Conservation (phyloP, 2,888 invertebrate species). For the Maniola hyperantus region DNA sequence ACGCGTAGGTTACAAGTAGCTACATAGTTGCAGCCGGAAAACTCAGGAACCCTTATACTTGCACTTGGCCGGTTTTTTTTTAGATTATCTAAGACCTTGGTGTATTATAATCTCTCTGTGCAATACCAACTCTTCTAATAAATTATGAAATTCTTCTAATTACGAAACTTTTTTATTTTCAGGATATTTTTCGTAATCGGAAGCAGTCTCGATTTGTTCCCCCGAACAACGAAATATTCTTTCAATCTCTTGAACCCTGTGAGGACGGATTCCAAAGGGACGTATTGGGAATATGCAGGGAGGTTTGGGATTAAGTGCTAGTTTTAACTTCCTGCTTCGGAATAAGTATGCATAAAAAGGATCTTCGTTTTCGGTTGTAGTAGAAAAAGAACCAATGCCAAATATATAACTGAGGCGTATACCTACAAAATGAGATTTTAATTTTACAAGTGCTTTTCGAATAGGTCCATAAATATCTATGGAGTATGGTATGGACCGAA, state of each 20-base stretch:
- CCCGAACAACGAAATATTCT: constrained; percentile 58
- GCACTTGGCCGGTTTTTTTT: too few relatives aligned
- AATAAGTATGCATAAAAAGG: background rate
- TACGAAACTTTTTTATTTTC: constrained; percentile 37
- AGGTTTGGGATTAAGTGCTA: constrained; percentile 65
- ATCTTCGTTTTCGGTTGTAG: background rate
- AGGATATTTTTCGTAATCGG: constrained; percentile 52
- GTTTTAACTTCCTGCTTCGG: background rate
- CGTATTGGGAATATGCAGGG: constrained; percentile 65
- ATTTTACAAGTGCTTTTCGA: too few relatives aligned
- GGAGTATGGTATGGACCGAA: too few relatives aligned
- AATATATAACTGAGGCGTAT: background rate
- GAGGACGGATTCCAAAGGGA: constrained; percentile 66
- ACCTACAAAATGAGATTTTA: too few relatives aligned
- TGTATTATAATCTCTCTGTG: too few relatives aligned
- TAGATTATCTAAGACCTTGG: too few relatives aligned
- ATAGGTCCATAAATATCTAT: too few relatives aligned
- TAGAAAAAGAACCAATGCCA: background rate
- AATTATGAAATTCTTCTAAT: too few relatives aligned
- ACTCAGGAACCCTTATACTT: too few relatives aligned
- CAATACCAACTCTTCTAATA: too few relatives aligned
- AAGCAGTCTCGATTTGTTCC: constrained; percentile 61
- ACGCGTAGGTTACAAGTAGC: too few relatives aligned
- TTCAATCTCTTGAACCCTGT: constrained; percentile 59
- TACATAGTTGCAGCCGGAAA: too few relatives aligned